A percentile compares a stretch with the other conserved stretches of the same genome.
Evolutionary conservation across 2,797 vertebrate genomes (phyloP).

Genomic region (Rhynchotus rufescens): DNA sequence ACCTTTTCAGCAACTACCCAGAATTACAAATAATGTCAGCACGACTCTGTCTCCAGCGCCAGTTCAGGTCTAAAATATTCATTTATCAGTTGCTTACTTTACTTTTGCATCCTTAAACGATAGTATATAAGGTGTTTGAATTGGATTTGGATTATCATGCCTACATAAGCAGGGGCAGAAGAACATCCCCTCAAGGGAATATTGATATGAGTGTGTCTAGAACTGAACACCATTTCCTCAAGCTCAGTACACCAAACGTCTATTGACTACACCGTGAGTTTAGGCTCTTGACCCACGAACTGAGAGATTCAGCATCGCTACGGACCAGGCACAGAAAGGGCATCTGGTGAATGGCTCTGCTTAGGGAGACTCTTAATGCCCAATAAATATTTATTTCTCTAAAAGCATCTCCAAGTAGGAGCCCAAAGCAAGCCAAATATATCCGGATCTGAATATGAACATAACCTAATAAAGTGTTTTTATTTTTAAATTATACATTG

Average conservation of each 20-base stretch:
- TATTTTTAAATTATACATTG: slow-evolving; percentile 47
- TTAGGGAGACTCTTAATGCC: slow-evolving; percentile 40
- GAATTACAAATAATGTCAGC: not conserved
- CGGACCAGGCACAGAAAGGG: not conserved
- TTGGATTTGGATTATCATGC: not conserved
- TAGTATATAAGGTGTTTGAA: not conserved
- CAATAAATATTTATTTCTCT: slow-evolving; percentile 70
- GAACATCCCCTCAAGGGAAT: not conserved
- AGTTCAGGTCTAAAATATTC: not conserved
- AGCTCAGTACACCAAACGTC: not conserved
- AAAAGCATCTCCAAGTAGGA: slow-evolving; percentile 30
- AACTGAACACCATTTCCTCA: not conserved
- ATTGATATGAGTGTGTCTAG: not conserved
- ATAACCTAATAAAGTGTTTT: slow-evolving; percentile 68
- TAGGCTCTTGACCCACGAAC: not conserved
- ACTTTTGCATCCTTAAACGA: not conserved
- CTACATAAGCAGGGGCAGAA: not conserved
- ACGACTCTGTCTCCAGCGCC: not conserved
- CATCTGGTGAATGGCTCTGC: not conserved
- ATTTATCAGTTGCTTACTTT: not conserved
- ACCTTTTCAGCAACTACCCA: not conserved
- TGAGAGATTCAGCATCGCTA: not conserved
- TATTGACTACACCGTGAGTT: not conserved
- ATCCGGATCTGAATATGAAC: slow-evolving; percentile 57
- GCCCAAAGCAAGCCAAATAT: slow-evolving; percentile 48